A percentile compares a stretch with the other conserved stretches of the same genome.
Conservation (phyloP, 1,140 invertebrate species). For the Lasaia peninsularis region DNA sequence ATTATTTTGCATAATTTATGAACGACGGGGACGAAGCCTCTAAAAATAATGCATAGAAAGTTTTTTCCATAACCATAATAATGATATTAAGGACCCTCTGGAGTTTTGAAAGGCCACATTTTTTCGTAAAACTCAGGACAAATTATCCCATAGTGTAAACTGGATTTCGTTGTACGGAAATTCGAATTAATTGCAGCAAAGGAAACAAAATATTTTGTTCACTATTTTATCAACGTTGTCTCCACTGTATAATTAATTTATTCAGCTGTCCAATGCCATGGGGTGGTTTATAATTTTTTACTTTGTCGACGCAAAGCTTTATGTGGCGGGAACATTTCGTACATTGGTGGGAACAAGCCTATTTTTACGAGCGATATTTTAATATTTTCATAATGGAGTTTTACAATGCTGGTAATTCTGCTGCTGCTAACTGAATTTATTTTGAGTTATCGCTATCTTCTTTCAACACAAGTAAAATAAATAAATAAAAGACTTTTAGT, state of each 20-base stretch:
- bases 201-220: constrained; percentile 9
- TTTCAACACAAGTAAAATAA: too few species aligned
- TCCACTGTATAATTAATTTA: constrained; percentile 44
- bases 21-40: too few species aligned
- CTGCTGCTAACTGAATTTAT: too few species aligned
- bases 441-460: too few species aligned
- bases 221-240: constrained; percentile 26
- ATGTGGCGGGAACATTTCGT: constrained; percentile 16
- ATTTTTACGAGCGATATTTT: constrained; percentile 11
- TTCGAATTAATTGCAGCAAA: background rate
- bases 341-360: constrained; percentile 18
- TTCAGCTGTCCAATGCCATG: constrained; percentile 33
- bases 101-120: too few species aligned
- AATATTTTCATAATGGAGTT: background rate
- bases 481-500: too few species aligned
- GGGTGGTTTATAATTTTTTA: constrained; percentile 30
- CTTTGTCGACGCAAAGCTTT: constrained; percentile 30
- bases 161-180: background rate
- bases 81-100: too few species aligned
- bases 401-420: background rate
- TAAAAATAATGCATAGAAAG: too few species aligned
- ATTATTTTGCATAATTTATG: too few species aligned
- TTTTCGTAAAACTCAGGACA: background rate
- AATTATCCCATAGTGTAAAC: background rate
- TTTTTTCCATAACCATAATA: too few species aligned